Base-by-base conservation (phyloP, 2,113 vertebrate genomes). In the Chionis minor region DNA sequence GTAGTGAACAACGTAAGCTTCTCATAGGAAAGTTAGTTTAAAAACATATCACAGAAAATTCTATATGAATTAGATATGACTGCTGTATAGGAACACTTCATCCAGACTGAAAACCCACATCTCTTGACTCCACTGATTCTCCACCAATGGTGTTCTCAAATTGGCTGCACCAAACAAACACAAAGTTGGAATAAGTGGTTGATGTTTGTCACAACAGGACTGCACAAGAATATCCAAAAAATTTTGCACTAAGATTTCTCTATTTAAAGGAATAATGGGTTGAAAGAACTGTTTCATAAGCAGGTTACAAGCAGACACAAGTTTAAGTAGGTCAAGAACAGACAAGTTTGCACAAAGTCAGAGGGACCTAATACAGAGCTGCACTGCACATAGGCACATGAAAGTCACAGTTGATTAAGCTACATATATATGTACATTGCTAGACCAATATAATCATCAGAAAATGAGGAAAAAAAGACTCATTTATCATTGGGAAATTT, bases 31-130 rank as follows among this genome's bases (percentile, higher is more conserved):
- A 74, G 6, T 8, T 23, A 20, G 1, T 6, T 75, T 55, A 38
- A 65, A 59, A 52, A 33, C 3, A 5, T 2, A 42, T 21, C n/a
- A 20, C 18, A 22, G 30, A 21, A 42, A 52, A 38, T 24, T 9
- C 32, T 15, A 1, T 13, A 18, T 0, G 3, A 38, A 30, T 10
- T 66, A 58, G 10, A 19, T 30, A 9, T 8, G 3, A 8, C 12
- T 61, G 45, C 10, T 44, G 14, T 18, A 44, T 1, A 91, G 14
- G 13, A 67, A 58, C 4, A 55, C 3, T 9, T 47, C 14, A 33
- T 5, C 16, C 24, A 22, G 9, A 20, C 38, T 51, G 26, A 18
- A 54, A 35, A 81, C 42, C 1, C 15, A 33, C 12, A 13, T 17
- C 5, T 58, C 42, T 55, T 55, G n/a, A 12, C 11, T 23, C 24